phyloP scores from a whole-genome alignment of 2,113 vertebrate genomes.

The Crypturellus undulatus region DNA sequence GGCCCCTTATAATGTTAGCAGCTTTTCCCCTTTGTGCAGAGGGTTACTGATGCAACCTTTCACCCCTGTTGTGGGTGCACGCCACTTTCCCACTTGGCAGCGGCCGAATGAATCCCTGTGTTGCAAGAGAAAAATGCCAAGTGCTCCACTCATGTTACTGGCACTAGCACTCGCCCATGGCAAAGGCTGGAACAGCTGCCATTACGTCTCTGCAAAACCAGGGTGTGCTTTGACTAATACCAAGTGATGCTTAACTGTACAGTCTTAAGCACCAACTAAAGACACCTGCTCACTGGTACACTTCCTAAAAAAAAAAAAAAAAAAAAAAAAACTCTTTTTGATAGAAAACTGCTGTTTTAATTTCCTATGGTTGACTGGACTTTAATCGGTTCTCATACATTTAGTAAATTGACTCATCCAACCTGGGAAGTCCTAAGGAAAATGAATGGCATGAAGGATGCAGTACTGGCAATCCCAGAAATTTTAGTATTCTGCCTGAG shows the following conservation, averaged over 20 bases:
- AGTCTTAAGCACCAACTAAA: neutral
- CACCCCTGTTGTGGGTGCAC: neutral
- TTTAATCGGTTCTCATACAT: neutral
- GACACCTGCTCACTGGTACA: neutral
- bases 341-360: neutral
- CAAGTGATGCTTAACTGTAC: neutral
- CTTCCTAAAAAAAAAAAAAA: neutral
- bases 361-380: neutral
- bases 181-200: neutral
- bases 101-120: neutral
- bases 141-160: accelerated
- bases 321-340: neutral
- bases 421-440: neutral
- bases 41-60: neutral
- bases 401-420: accelerated
- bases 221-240: neutral
- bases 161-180: neutral
- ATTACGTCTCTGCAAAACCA: accelerated
- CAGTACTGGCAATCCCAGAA: neutral
- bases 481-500: neutral
- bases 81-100: neutral
- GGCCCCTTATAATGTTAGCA: accelerated
- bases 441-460: neutral
- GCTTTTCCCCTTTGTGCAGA: neutral
- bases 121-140: neutral